Base-by-base conservation (phyloP, 2,113 vertebrate species). In the Trinectes maculatus region DNA sequence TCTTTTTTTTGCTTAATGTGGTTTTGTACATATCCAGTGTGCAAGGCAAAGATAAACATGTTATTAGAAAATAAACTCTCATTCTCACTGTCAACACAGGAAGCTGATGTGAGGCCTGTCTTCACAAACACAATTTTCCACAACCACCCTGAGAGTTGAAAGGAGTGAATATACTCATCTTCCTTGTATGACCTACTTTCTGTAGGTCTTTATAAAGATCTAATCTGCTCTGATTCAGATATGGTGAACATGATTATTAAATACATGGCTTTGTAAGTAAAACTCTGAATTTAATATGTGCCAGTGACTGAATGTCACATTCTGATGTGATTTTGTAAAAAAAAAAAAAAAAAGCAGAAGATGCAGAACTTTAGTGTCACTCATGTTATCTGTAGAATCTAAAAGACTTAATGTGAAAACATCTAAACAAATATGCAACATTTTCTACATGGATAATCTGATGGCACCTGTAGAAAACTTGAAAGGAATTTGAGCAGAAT, bases 21-120 rank as follows among this genome's bases (percentile, higher is more conserved):
- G 24, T 91, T 91, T 90, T 92, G 77, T 90, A 92, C 85, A 92
- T 90, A 84, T 86, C 92, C 77, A 87, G 85, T 84, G 83, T 92
- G 92, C 91, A 93, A 90, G 86, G 89, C 90, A 87, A 88, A 90
- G 84, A 89, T 82, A 85, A 83, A 90, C 85, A 90, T 82, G 79
- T 82, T 31, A 2, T 60, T 90, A 90, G 85, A 92, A 92, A 92
- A 92, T 91, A 87, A 83, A 87, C 74, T 86, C 67, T 77, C 53
- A 19, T 64, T 60, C 77, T 85, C 53, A 49, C 34, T 43, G 69
- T 71, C 69, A 61, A 6, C 62, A 42, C 60, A 54, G 74, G 28
- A 63, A 82, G 74, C 49, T 53, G 52, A 77, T 43, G 65, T 34
- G 52, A 69, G 59, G 64, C 61, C 66, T 57, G 61, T 37, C 46